Base-by-base conservation (phyloP, 2,888 invertebrate genomes). In the Portevinia maculata region DNA sequence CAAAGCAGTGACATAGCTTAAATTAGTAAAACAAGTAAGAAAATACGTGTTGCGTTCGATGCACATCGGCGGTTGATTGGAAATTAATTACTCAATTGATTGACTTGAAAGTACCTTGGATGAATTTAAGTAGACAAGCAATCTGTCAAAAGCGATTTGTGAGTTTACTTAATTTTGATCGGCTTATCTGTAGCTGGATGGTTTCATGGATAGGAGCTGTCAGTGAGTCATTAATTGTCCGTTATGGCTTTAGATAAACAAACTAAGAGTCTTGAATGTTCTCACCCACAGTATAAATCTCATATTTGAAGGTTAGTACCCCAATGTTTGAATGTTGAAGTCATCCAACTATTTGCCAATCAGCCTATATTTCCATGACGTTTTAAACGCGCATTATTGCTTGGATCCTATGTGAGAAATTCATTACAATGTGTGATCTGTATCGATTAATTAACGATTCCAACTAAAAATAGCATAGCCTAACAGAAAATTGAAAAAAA, bases 61-160 rank as follows among this genome's bases (percentile, higher is more conserved):
- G 37, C 44, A 21, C 21, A 28, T 24, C 48, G 19, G 30, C 21
- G 21, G 13, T 15, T 21, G 52, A 70, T 70, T 44, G 55, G 28
- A 37, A 17, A 55, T 74, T 67, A 79, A 79, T 73, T 67, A 67
- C 53, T 74, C 73, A 55, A 30, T 46, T 73, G 44, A 53, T 7
- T 52, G 69, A 34, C 52, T 34, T 55, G 39, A 41, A 28, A 79
- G 55, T 53, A 41, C 19, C 73, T 67, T 41, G 53, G 32, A 60
- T 53, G 53, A 39, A 30, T 60, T 67, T 60, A 60, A 73, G 53
- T 79, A 60, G 79, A 73, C 53, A 60, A 74, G 48, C 55, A 65
- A 62, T 74, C 39, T 48, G 53, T 53, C 32, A 24, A 37, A 32
- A 39, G 44, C 48, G 30, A 65, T 73, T 59, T 59, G 30, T 39